These are phyloP conservation scores for Falco biarmicus DNA, from an alignment of 2,797 vertebrate species.

Conservation along the genomic window DNA sequence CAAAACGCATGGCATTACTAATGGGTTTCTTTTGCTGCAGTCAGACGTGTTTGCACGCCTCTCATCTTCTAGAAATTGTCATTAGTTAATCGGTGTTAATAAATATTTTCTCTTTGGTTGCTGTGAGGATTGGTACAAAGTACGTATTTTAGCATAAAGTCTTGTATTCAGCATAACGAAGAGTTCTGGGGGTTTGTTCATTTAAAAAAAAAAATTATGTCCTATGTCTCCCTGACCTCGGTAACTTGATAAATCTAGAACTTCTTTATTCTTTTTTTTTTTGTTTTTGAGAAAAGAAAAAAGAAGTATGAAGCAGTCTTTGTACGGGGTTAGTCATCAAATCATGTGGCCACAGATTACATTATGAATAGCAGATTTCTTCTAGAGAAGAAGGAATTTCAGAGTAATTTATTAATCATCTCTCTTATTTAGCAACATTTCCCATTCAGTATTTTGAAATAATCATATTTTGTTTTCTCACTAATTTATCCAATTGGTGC, in stretches of 20 bases:
- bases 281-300: not conserved
- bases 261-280: not conserved
- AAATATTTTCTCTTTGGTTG: conserved; percentile 14
- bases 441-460: not conserved
- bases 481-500: not conserved
- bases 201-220: not conserved
- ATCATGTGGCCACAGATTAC: not conserved
- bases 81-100: not conserved
- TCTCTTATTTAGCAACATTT: not conserved
- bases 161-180: not conserved
- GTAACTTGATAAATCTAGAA: not conserved
- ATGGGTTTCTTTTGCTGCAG: not conserved
- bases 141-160: not conserved
- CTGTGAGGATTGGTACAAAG: not conserved
- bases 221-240: not conserved
- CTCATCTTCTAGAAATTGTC: not conserved
- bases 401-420: conserved; percentile 23
- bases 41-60: not conserved
- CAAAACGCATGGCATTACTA: not conserved
- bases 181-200: not conserved
- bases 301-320: not conserved
- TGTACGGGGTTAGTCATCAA: not conserved
- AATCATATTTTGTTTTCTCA: not conserved
- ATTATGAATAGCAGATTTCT: not conserved
- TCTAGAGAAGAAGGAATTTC: not conserved